Conservation (phyloP, 2,797 vertebrate genomes). For the Chrosomus eos region DNA sequence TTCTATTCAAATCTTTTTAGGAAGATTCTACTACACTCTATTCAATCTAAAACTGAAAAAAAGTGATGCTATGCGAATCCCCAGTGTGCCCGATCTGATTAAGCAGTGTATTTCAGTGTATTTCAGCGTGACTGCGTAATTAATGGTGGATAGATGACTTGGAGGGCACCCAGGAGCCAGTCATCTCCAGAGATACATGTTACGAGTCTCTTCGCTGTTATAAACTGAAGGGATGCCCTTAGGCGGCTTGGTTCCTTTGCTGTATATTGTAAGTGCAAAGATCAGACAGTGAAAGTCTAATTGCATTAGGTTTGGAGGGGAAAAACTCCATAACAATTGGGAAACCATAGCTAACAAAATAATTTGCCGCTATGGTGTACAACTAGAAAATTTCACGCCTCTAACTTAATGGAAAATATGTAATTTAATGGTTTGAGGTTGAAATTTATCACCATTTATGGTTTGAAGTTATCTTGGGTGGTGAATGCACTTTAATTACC, state of each 20-base stretch:
- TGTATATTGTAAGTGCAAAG: conserved; percentile 39
- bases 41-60: conserved; percentile 26
- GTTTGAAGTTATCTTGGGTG: not conserved
- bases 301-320: conserved; percentile 25
- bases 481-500: conserved; percentile 40
- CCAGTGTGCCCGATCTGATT: conserved; percentile 19
- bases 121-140: conserved; percentile 28
- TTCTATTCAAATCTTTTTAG: conserved; percentile 3
- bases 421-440: not conserved
- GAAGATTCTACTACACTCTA: conserved; percentile 1
- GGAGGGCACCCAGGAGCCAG: conserved; percentile 39
- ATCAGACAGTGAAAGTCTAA: conserved; percentile 41
- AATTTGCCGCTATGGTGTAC: conserved; percentile 31
- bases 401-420: not conserved
- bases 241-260: conserved; percentile 11
- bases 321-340: conserved; percentile 16
- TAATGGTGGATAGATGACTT: conserved; percentile 44
- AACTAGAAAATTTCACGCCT: not conserved
- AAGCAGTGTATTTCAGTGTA: conserved; percentile 21
- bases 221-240: conserved; percentile 34
- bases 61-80: not conserved
- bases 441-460: not conserved
- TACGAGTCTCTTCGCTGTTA: conserved; percentile 39
- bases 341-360: conserved; percentile 41
- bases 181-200: conserved; percentile 45